phyloP scores from a whole-genome alignment of 2,797 vertebrate genomes.

The Myotis vivesi region DNA sequence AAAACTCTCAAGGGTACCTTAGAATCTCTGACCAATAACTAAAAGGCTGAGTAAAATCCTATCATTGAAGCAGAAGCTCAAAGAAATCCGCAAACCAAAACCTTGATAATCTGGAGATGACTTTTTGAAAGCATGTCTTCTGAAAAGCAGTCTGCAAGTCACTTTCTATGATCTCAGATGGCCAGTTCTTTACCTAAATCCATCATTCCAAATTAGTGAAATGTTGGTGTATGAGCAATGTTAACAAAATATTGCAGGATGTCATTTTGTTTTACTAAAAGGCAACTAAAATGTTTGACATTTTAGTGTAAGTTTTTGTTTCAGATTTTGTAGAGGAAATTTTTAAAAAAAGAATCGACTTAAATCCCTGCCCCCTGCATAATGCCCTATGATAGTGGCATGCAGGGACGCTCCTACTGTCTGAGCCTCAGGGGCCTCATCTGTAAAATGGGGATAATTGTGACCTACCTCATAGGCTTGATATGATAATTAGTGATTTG shows the following conservation, averaged over 20 bases:
- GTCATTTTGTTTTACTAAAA: slow-evolving; percentile 4
- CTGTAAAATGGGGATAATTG: neutral
- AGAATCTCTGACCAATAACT: neutral
- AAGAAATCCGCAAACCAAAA: neutral
- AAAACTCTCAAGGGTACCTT: neutral
- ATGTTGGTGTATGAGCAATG: neutral
- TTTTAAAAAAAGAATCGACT: neutral
- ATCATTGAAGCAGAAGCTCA: neutral
- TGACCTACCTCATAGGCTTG: neutral
- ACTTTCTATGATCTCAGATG: neutral
- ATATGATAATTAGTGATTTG: neutral
- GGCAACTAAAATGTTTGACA: neutral
- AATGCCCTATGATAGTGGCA: neutral
- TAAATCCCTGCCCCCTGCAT: neutral
- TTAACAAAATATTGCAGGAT: slow-evolving; percentile 5
- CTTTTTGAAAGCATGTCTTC: neutral
- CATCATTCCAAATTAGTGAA: neutral
- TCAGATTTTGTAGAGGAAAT: neutral
- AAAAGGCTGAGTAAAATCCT: neutral
- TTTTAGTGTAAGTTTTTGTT: slow-evolving; percentile 12
- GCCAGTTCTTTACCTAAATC: neutral
- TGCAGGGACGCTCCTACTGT: neutral
- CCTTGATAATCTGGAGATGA: neutral
- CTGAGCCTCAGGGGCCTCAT: neutral
- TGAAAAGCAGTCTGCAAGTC: neutral